These are phyloP conservation scores for Lamellibrachia columna DNA, from an alignment of 2,888 invertebrate genomes.

Conservation along the genomic window DNA sequence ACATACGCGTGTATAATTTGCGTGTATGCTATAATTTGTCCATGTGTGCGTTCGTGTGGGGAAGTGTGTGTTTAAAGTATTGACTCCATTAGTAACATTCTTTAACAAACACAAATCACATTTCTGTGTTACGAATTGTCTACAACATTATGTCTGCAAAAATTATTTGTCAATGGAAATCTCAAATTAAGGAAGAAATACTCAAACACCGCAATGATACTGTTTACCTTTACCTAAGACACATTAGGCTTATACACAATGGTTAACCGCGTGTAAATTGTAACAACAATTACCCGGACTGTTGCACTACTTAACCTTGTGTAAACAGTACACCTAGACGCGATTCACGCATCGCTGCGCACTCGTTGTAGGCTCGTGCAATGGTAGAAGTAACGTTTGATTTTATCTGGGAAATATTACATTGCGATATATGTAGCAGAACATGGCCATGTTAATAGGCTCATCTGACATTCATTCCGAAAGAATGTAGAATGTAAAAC, in stretches of 20 bases:
- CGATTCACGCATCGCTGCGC: not conserved
- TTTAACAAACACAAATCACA: too few relatives aligned
- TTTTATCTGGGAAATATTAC: too few relatives aligned
- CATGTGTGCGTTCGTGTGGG: not conserved
- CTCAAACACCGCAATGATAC: not conserved
- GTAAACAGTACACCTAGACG: not conserved
- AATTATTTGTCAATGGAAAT: not conserved
- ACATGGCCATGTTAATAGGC: too few relatives aligned
- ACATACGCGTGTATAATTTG: not conserved
- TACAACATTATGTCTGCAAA: not conserved
- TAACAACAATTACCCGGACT: not conserved
- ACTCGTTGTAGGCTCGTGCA: not conserved
- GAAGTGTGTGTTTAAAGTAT: not conserved
- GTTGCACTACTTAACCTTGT: not conserved
- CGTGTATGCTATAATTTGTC: not conserved
- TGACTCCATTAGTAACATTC: not conserved
- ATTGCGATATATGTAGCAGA: too few relatives aligned
- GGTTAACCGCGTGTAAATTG: not conserved
- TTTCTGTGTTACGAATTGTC: too few relatives aligned
- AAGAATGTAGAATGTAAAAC: too few relatives aligned
- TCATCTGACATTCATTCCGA: too few relatives aligned
- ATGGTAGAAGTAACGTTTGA: not conserved
- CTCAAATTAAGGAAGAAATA: not conserved
- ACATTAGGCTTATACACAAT: not conserved
- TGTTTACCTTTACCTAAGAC: not conserved